These are phyloP conservation scores for Mustelus asterias DNA, from an alignment of 2,113 vertebrate genomes.

Conservation along the genomic window DNA sequence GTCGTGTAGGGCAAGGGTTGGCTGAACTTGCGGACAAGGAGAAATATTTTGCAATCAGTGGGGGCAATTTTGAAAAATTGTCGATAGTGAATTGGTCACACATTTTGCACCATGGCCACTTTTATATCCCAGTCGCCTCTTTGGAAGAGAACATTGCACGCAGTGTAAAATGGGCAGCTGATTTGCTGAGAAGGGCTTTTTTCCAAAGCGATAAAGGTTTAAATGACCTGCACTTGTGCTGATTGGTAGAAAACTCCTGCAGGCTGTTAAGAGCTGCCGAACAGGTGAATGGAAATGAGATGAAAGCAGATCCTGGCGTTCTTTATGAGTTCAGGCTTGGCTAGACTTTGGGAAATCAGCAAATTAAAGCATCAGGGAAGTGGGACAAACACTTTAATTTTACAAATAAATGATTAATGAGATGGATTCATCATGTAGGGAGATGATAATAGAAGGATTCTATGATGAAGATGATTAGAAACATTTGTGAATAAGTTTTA, in stretches of 20 bases:
- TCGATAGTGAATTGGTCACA: background rate
- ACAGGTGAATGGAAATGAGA: background rate
- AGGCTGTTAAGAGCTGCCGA: background rate
- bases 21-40: background rate
- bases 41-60: background rate
- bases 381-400: background rate
- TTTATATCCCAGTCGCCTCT: background rate
- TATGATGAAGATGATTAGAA: background rate
- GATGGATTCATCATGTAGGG: background rate
- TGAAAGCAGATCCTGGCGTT: background rate
- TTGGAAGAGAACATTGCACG: background rate
- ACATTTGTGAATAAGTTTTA: background rate
- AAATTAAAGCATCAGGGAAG: background rate
- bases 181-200: background rate
- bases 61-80: background rate
- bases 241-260: background rate
- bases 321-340: background rate
- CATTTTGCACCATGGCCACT: background rate
- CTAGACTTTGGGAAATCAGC: background rate
- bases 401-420: background rate
- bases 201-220: background rate
- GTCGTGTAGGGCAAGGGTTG: background rate
- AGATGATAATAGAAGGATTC: background rate
- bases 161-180: background rate
- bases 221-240: background rate